Evolutionary conservation across 1,140 invertebrate species (phyloP).

Genomic region (Calephelis nemesis): DNA sequence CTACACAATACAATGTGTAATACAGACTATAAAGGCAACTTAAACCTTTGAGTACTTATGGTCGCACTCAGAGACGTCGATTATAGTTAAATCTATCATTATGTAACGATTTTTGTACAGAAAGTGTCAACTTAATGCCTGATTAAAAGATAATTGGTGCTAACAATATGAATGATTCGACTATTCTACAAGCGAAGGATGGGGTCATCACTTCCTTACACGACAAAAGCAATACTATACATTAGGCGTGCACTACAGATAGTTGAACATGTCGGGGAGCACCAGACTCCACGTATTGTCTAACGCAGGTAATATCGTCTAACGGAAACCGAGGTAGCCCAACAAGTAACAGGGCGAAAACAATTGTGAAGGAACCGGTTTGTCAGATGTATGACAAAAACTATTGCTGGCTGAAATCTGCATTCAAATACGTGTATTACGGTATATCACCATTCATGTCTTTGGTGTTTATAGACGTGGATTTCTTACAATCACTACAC

Average conservation of each 20-base stretch:
- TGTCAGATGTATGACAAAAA: slow-evolving; percentile 2
- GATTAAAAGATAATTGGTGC: no score
- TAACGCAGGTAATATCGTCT: slow-evolving; percentile 61
- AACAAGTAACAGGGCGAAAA: slow-evolving; percentile 49
- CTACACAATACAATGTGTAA: no score
- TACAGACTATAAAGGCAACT: no score
- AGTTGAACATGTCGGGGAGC: slow-evolving; percentile 40
- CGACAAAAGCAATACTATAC: slow-evolving; percentile 35
- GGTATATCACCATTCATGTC: no score
- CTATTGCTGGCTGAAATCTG: not conserved
- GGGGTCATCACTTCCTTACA: slow-evolving; percentile 9
- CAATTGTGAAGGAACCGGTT: slow-evolving; percentile 57
- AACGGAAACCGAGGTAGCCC: slow-evolving; percentile 53
- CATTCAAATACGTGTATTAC: not conserved
- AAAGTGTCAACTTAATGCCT: no score
- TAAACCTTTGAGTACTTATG: no score
- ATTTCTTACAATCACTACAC: no score
- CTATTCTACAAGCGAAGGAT: not conserved
- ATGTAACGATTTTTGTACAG: no score
- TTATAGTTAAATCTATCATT: not conserved
- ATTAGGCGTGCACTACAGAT: slow-evolving; percentile 42
- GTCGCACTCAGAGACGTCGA: not conserved
- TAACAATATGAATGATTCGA: slow-evolving; percentile 17
- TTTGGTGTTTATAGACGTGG: no score
- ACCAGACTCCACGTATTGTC: slow-evolving; percentile 43